Evolutionary conservation across 2,113 vertebrate species (phyloP).

Genomic region (Monarcha castaneiventris): DNA sequence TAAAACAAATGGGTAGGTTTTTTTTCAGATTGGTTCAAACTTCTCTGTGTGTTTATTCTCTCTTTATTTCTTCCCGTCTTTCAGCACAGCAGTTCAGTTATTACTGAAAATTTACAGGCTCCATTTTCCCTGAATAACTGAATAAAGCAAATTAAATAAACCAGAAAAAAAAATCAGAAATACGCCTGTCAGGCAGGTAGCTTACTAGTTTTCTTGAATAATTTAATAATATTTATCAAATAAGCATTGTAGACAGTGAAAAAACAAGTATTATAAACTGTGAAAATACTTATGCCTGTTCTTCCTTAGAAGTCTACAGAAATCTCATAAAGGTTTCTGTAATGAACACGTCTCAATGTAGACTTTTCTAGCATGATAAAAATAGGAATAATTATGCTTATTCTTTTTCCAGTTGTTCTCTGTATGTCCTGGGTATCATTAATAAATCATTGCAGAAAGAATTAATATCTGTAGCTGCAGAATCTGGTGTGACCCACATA

Average conservation of each 20-base stretch:
- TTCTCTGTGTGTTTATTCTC: background rate
- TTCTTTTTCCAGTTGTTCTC: background rate
- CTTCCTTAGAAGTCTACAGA: background rate
- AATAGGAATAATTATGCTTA: background rate
- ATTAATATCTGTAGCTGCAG: background rate
- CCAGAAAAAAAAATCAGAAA: constrained; percentile 17
- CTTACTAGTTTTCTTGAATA: constrained; percentile 35
- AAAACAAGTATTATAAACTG: background rate
- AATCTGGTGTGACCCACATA: background rate
- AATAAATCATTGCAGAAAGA: background rate
- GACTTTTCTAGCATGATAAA: background rate
- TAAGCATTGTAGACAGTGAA: constrained; percentile 4
- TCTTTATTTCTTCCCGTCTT: background rate
- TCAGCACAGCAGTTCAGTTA: background rate
- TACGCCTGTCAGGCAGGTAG: constrained; percentile 37
- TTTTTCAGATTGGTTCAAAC: background rate
- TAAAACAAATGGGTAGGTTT: background rate
- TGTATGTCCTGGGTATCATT: background rate
- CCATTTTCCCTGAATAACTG: constrained; percentile 44
- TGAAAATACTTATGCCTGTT: background rate
- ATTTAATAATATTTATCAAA: constrained; percentile 59
- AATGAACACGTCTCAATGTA: background rate
- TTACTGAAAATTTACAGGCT: constrained; percentile 39
- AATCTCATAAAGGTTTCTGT: background rate
- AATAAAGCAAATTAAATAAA: constrained; percentile 59